These are phyloP conservation scores for Synergus itoensis DNA, from an alignment of 2,888 invertebrate genomes.

Conservation along the genomic window DNA sequence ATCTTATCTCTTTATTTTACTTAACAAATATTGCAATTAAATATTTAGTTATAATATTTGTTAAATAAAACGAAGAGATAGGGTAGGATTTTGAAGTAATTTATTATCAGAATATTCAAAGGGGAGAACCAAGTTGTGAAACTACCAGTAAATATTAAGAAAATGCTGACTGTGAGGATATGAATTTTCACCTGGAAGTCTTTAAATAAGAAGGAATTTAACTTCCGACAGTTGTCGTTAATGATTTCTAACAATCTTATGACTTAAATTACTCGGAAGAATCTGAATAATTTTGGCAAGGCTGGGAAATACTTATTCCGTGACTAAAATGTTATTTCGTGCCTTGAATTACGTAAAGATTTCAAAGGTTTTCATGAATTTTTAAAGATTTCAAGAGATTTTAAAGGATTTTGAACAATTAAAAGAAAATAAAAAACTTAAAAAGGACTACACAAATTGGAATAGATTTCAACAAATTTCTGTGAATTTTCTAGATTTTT, in stretches of 20 bases:
- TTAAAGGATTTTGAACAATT: no score
- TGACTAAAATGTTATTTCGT: not conserved
- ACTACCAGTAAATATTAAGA: not conserved
- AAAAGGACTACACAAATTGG: no score
- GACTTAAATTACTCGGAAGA: conserved; percentile 7
- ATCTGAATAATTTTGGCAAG: conserved; percentile 30
- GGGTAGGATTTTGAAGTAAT: no score
- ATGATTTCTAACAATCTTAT: conserved; percentile 2
- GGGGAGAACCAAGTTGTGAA: not conserved
- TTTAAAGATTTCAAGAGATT: no score
- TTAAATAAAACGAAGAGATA: no score
- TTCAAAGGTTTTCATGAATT: no score
- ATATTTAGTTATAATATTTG: no score
- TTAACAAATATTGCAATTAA: no score
- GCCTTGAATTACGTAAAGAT: not conserved
- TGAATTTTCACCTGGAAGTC: conserved; percentile 21
- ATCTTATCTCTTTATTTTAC: not conserved
- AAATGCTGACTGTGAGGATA: not conserved
- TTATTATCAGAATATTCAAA: no score
- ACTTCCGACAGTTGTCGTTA: not conserved
- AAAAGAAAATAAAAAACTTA: no score
- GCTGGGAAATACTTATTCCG: not conserved
- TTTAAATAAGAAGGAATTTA: conserved; percentile 2
- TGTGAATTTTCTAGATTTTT: no score
- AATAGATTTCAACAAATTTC: no score